Base-by-base conservation (phyloP, 2,888 invertebrate genomes). In the Lymantria dispar region DNA sequence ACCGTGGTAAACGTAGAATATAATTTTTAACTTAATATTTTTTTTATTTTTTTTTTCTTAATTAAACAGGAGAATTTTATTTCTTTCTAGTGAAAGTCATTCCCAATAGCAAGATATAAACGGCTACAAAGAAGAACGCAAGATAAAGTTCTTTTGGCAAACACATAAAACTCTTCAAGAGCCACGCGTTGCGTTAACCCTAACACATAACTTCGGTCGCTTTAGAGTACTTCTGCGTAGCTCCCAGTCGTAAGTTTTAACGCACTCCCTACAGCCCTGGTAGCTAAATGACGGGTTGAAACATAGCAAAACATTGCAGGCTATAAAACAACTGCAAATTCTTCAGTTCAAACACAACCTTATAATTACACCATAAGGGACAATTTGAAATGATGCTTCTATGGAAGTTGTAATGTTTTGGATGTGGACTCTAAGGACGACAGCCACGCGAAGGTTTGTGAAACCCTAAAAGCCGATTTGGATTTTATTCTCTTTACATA, bases 221-320 rank as follows among this genome's bases (percentile, higher is more conserved):
- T 64, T 68, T 68, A 68, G 62, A 48, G 65, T 60, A 56, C 65
- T 60, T 64, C 59, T 59, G 68, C 31, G 47, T 53, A 48, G 42
- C 54, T 54, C 45, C 64, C 39, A 58, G 62, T 64, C 62, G 60
- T 72, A 73, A 69, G 64, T 69, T 74, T 73, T 72, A 74, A 74
- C 72, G 72, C 70, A 72, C 72, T 71, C 61, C 55, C 51, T 60
- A 66, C 69, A 66, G 66, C 74, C 76, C 76, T 75, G 74, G 79
- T 70, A 77, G 76, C 76, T 64, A 72, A 76, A 73, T 74, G 74
- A 76, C 72, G 68, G 63, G 68, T 69, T 61, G 68, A 63, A 56
- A 67, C 50, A 62, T 72, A 68, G 70, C 74, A 68, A 71, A 74
- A 76, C 72, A 73, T 74, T 59, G 68, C 65, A 70, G 60, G 60